phyloP scores from a whole-genome alignment of 1,140 invertebrate species.

The Macrotrachela quadricornifera region DNA sequence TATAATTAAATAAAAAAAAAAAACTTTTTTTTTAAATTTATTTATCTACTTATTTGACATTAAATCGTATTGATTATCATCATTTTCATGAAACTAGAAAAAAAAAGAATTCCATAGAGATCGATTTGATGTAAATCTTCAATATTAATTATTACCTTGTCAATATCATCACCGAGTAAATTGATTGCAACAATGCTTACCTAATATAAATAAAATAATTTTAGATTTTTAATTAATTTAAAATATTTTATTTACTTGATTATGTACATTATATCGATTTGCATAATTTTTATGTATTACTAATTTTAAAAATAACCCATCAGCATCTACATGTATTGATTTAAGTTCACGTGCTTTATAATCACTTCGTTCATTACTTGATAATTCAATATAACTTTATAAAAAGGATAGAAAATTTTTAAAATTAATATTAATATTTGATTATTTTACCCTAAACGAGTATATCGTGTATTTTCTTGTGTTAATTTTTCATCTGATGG shows the following conservation, averaged over 20 bases:
- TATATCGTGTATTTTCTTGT: conserved; percentile 28
- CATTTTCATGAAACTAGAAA: too few species aligned
- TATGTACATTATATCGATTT: conserved; percentile 48
- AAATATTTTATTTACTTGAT: conserved; percentile 46
- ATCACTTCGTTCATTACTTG: conserved; percentile 53
- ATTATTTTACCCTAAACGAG: conserved; percentile 26
- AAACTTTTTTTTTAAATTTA: too few species aligned
- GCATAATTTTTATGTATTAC: conserved; percentile 55
- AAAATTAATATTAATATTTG: not conserved
- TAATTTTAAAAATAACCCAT: conserved; percentile 58
- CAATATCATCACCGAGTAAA: conserved; percentile 43
- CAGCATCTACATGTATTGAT: conserved; percentile 53
- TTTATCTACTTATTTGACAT: too few species aligned
- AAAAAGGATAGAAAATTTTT: not conserved
- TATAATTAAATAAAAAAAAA: too few species aligned
- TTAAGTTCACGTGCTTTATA: conserved; percentile 65
- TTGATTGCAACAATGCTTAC: conserved; percentile 34
- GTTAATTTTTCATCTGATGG: conserved; percentile 17
- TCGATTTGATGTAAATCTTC: too few species aligned
- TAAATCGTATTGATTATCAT: too few species aligned
- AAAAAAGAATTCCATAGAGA: too few species aligned
- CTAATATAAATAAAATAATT: conserved; percentile 14
- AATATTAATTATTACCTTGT: not conserved
- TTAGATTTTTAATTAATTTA: not conserved
- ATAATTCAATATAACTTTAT: conserved; percentile 51